Evolutionary conservation across 1,140 invertebrate species (phyloP).

Genomic region (Microplitis mediator): DNA sequence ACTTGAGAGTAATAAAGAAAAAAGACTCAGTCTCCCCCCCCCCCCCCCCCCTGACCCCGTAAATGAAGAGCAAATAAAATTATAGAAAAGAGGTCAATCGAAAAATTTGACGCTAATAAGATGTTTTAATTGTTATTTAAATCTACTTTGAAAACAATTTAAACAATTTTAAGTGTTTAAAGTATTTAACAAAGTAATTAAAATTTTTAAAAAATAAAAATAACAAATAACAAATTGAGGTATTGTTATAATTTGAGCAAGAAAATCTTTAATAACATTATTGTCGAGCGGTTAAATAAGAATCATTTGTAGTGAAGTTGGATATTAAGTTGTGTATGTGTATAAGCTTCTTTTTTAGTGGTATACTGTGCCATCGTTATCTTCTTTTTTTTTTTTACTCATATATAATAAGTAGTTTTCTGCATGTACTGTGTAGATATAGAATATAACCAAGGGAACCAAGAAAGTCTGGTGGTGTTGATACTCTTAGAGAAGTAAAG

Average conservation of each 20-base stretch:
- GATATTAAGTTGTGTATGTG: neutral
- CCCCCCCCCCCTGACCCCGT: too few relatives aligned
- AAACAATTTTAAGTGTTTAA: neutral
- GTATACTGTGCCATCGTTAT: too few relatives aligned
- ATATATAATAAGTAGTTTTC: neutral
- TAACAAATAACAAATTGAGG: too few relatives aligned
- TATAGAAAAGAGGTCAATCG: too few relatives aligned
- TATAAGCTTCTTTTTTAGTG: neutral
- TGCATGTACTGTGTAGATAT: neutral
- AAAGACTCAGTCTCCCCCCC: too few relatives aligned
- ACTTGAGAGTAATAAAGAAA: too few relatives aligned
- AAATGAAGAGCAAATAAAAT: too few relatives aligned
- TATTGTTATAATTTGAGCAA: neutral
- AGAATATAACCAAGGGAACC: neutral
- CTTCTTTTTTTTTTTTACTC: neutral
- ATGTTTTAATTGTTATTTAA: too few relatives aligned
- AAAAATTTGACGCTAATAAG: too few relatives aligned
- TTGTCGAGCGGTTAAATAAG: constrained; percentile 9
- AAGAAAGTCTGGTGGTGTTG: neutral
- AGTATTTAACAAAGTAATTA: neutral
- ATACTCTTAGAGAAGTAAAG: neutral
- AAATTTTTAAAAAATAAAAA: too few relatives aligned
- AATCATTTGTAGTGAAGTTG: neutral
- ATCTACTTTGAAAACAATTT: too few relatives aligned
- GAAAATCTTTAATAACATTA: constrained; percentile 14